A percentile compares a stretch with the other conserved stretches of the same genome.
phyloP scores from a whole-genome alignment of 2,113 vertebrate species.

The Rhinogobius similis region DNA sequence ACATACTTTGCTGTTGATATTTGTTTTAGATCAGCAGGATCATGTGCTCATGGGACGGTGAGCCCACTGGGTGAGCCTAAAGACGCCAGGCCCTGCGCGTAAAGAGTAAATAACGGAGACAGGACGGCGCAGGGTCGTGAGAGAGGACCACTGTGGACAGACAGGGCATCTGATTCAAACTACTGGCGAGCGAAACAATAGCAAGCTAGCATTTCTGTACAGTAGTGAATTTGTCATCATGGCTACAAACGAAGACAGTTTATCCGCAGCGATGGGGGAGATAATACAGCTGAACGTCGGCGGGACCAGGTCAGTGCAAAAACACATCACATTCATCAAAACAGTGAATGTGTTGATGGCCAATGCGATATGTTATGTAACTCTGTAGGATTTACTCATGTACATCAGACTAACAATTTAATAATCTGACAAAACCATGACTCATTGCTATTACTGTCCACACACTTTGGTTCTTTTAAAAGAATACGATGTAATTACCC shows the following conservation, averaged over 20 bases:
- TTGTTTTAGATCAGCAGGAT: conserved; percentile 17
- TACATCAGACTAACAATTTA: background rate
- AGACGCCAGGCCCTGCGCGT: conserved; percentile 8
- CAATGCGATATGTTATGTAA: background rate
- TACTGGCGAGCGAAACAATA: conserved; percentile 23
- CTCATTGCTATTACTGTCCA: background rate
- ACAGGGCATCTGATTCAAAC: conserved; percentile 45
- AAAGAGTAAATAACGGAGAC: conserved; percentile 33
- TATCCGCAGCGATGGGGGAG: conserved; percentile 84
- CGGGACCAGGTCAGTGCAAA: conserved; percentile 83
- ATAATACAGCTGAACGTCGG: conserved; percentile 96
- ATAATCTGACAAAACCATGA: background rate
- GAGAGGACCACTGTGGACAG: conserved; percentile 31
- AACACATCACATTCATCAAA: background rate
- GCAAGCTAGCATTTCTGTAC: conserved; percentile 44
- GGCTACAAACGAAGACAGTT: conserved; percentile 80
- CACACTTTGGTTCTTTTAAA: too few species aligned
- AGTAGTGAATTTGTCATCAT: conserved; percentile 68
- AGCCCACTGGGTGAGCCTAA: background rate
- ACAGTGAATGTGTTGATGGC: background rate
- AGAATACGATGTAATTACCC: too few species aligned
- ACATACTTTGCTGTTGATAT: conserved; percentile 10
- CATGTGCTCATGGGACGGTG: conserved; percentile 41
- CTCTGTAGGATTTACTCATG: background rate
- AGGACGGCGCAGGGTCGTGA: conserved; percentile 43